Percentiles rank a stretch among this genome's conserved stretches.
phyloP scores from a whole-genome alignment of 2,888 invertebrate genomes.

The Hypselothyrea guttata region DNA sequence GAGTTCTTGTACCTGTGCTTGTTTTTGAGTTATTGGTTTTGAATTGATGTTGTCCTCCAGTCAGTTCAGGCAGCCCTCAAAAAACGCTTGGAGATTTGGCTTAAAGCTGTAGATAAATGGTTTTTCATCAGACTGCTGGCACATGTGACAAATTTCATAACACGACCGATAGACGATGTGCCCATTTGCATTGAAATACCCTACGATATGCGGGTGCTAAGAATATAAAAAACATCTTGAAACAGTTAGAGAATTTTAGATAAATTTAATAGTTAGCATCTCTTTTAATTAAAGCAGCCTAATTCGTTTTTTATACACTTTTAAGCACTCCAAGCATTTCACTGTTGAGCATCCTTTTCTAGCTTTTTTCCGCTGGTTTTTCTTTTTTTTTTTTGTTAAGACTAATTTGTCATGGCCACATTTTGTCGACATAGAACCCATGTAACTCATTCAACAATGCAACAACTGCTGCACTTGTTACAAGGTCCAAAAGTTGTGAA shows the following conservation, averaged over 20 bases:
- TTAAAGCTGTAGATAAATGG: slow-evolving; percentile 52
- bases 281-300: too few relatives aligned
- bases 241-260: too few relatives aligned
- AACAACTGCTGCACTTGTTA: slow-evolving; percentile 68
- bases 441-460: slow-evolving; percentile 63
- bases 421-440: slow-evolving; percentile 41
- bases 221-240: too few relatives aligned
- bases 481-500: slow-evolving; percentile 67
- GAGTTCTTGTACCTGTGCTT: slow-evolving; percentile 39
- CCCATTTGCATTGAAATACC: slow-evolving; percentile 42
- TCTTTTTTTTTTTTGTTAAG: slow-evolving; percentile 18
- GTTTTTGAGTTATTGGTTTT: slow-evolving; percentile 74
- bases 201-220: slow-evolving; percentile 7
- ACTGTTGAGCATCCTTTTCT: too few relatives aligned
- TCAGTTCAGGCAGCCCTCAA: slow-evolving; percentile 18
- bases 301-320: too few relatives aligned
- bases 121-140: slow-evolving; percentile 44
- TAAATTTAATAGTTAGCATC: too few relatives aligned
- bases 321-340: too few relatives aligned
- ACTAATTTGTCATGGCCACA: slow-evolving; percentile 47
- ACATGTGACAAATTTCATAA: slow-evolving; percentile 44
- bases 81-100: slow-evolving; percentile 47
- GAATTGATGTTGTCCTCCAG: slow-evolving; percentile 54
- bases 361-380: background rate
- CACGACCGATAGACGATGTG: slow-evolving; percentile 23